Conservation (phyloP, 2,113 vertebrate genomes). For the Lepidothrix coronata region DNA sequence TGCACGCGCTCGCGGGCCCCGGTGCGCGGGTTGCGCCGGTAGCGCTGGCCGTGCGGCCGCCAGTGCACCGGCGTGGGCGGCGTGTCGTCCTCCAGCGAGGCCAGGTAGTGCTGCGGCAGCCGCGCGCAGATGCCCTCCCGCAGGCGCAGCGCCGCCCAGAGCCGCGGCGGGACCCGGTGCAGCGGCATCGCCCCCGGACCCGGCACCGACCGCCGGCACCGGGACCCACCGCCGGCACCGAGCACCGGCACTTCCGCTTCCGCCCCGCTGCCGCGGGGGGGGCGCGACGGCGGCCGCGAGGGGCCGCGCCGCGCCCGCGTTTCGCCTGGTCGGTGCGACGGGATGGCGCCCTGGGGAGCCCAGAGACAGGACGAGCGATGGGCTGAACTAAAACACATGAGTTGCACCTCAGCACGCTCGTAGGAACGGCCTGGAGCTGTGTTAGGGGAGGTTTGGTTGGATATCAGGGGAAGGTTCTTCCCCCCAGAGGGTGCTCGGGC, state of each 20-base stretch:
- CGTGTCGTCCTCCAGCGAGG: conserved; percentile 65
- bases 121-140: conserved; percentile 85
- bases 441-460: not conserved
- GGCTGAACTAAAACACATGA: fast-evolving
- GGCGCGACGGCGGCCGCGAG: not conserved
- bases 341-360: too few relatives aligned
- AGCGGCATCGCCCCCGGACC: conserved; percentile 78
- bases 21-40: conserved; percentile 75
- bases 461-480: not conserved
- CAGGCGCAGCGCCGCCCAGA: conserved; percentile 83
- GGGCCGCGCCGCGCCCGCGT: not conserved
- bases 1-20: conserved; percentile 85
- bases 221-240: fast-evolving
- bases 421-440: not conserved
- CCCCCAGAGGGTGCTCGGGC: not conserved
- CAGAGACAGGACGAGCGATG: not conserved
- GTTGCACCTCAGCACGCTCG: fast-evolving
- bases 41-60: conserved; percentile 78
- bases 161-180: conserved; percentile 78
- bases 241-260: not conserved
- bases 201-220: too few relatives aligned
- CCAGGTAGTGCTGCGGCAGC: conserved; percentile 85
- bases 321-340: not conserved
- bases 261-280: fast-evolving
- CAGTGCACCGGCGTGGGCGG: conserved; percentile 85